Base-by-base conservation (phyloP, 2,113 vertebrate species). In the Lepidothrix coronata region DNA sequence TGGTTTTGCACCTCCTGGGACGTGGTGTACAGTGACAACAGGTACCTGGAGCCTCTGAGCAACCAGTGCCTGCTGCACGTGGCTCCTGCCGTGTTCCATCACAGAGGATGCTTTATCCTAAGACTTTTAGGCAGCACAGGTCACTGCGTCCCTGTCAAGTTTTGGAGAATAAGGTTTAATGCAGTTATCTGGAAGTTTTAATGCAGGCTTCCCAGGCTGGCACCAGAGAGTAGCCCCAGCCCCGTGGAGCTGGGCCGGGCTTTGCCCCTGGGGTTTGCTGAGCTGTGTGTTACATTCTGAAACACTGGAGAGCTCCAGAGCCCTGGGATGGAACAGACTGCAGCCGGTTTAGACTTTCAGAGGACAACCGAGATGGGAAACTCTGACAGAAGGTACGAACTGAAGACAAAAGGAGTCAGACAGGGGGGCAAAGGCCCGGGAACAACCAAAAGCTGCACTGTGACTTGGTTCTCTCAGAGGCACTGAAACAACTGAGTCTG, bases 51-150 rank as follows among this genome's bases (percentile, higher is more conserved):
- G 12, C 28, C 55, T 41, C 44, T 58, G 72, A 88, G 33, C 21
- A 44, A 14, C 16, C 31, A 20, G 35, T 4, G 19, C 37, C 57
- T 35, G 27, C 61, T 63, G 52, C 41, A 31, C 4, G 7, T 5
- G 22, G 63, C 23, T 28, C 52, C 83, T 72, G 51, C 41, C 0
- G 0, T 5, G 15, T 31, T 61, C 1, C 0, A 18, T 46, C 61
- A 55, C 43, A 41, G 46, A 43, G 12, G 55, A 24, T 15, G n/a
- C 12, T 57, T 52, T 7, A 33, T 16, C 2, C 14, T 16, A 41
- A 70, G 14, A 30, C 59, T 84, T 73, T 59, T 48, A 61, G 68
- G 86, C 21, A 80, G 33, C 28, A 46, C 27, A 54, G 30, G 48
- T 75, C 61, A 43, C 12, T 51, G 28, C 4, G 54, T 14, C 23